Evolutionary conservation across 2,113 vertebrate genomes (phyloP), one percentile per base, ranked within the genome.

Genomic region (Orycteropus afer): DNA sequence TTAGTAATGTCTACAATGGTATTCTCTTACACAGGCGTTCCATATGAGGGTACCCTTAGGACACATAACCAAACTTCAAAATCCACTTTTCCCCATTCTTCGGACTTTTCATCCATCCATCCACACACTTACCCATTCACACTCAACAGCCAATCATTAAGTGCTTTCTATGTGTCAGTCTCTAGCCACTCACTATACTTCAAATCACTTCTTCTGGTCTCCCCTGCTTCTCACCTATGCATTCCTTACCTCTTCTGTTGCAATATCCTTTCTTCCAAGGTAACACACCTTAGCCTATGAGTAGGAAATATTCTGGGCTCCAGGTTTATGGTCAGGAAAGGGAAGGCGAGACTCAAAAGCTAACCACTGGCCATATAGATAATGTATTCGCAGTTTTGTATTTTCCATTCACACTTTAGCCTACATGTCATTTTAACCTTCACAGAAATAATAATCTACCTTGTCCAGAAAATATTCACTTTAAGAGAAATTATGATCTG

Each of bases 401-500:
- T 92, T 73, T 95, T 93, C 69, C 92, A 40, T 7, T 93, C 34
- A n/a, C 90, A 97, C 76, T 79, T 85, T 94, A 97, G 93, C 85
- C 83, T 96, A 93, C n/a, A 59, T 13, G 47, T 53, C 81, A 94
- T 83, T 59, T 69, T 94, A 96, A 63, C 89, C 51, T 82, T 94
- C 89, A 81, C 84, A 92, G 77, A 93, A 95, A 85, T 65, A 92
- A 94, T 45, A 92, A 67, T 55, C 95, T 88, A 40, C 86, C 78
- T 93, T 89, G 57, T 88, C 80, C 86, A 86, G 82, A 55, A 94
- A 91, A 91, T 79, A 73, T 22, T 88, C 51, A 20, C 91, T n/a
- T 85, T 20, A 71, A 97, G 63, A 97, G 73, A 86, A 95, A 86
- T 97, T 90, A 96, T 92, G 88, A 97, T 37, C 87, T 93, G 90